Percentiles rank a stretch among this genome's conserved stretches.
Conservation (phyloP, 2,797 vertebrate genomes). For the Aratinga solstitialis region DNA sequence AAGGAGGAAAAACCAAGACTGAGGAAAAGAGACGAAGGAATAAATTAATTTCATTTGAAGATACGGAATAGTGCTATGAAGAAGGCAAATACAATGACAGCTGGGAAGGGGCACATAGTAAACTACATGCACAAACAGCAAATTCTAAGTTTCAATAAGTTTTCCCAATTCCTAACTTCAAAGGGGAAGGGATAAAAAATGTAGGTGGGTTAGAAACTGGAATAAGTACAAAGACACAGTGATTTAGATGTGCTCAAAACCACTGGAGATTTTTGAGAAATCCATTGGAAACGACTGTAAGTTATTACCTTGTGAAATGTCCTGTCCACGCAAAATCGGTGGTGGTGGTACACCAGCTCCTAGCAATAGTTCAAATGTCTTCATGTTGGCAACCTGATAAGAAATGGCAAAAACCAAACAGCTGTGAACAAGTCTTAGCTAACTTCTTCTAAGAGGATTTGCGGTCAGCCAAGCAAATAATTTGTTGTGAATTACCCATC, state of each 20-base stretch:
- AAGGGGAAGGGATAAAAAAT: neutral
- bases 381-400: neutral
- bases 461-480: neutral
- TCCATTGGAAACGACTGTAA: neutral
- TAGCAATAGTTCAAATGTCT: neutral
- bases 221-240: neutral
- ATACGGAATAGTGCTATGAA: neutral
- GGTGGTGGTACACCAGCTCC: neutral
- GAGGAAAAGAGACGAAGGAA: neutral
- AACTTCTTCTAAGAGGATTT: neutral
- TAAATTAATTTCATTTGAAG: conserved; percentile 36
- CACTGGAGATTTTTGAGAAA: neutral
- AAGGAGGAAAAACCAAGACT: neutral
- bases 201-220: neutral
- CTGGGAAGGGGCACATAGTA: neutral
- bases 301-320: neutral
- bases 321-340: neutral
- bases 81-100: conserved; percentile 30
- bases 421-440: neutral
- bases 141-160: conserved; percentile 4
- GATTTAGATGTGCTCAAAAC: neutral
- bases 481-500: neutral
- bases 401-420: neutral
- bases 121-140: neutral
- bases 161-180: conserved; percentile 11